These are phyloP conservation scores for Imbricaverruca yamaguchii DNA, from an alignment of 2,888 invertebrate species.

Conservation along the genomic window DNA sequence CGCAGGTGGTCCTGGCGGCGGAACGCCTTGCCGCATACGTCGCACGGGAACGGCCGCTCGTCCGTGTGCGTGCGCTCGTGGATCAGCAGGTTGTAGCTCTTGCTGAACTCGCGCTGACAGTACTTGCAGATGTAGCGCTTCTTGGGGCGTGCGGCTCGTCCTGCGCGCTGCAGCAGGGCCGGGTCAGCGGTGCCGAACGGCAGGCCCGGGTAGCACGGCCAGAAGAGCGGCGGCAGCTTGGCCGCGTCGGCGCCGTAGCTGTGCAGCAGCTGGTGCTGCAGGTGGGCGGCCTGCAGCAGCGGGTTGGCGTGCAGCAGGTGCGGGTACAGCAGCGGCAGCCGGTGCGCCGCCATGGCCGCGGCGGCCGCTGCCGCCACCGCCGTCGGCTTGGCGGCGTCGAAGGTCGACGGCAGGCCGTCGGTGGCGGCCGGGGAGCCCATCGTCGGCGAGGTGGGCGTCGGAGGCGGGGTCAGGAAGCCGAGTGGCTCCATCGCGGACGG, in stretches of 20 bases:
- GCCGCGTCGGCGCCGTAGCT: background rate
- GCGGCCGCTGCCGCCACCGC: background rate
- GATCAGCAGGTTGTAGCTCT: slow-evolving; percentile 50
- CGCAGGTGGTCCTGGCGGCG: slow-evolving; percentile 46
- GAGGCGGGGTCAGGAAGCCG: slow-evolving; percentile 12
- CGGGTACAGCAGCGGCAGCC: slow-evolving; percentile 21
- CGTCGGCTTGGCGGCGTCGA: background rate
- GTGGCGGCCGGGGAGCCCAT: background rate
- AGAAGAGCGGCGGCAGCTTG: slow-evolving; percentile 7
- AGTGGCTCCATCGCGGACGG: background rate
- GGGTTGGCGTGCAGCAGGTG: slow-evolving; percentile 5
- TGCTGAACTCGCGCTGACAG: slow-evolving; percentile 49
- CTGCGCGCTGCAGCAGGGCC: background rate
- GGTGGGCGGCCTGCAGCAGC: slow-evolving; percentile 13
- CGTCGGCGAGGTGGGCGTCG: slow-evolving; percentile 9
- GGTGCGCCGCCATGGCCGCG: background rate
- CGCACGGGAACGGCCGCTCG: slow-evolving; percentile 50
- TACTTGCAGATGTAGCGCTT: slow-evolving; percentile 50
- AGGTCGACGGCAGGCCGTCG: background rate
- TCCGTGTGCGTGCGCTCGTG: slow-evolving; percentile 51
- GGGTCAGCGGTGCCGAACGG: background rate
- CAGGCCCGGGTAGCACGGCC: slow-evolving; percentile 12
- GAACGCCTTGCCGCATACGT: slow-evolving; percentile 49
- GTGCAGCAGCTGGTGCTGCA: slow-evolving; percentile 15
- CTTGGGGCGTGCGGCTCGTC: slow-evolving; percentile 42